These are phyloP conservation scores for Condylura cristata DNA, from an alignment of 2,113 vertebrate species.

Conservation along the genomic window DNA sequence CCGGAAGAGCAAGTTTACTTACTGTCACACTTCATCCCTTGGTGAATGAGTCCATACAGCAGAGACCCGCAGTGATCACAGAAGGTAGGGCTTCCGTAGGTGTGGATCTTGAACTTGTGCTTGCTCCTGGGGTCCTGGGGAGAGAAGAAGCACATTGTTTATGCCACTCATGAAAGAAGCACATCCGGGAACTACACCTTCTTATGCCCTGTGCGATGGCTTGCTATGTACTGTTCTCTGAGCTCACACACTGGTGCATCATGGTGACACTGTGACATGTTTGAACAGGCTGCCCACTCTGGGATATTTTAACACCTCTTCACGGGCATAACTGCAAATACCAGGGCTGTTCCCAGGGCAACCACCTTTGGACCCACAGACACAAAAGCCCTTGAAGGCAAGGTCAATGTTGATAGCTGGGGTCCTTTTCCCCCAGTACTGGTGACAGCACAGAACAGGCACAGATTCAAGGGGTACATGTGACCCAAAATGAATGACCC, in stretches of 20 bases:
- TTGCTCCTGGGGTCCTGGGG: conserved; percentile 97
- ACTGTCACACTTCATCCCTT: conserved; percentile 99
- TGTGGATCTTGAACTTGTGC: conserved; percentile 99
- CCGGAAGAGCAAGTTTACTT: conserved; percentile 81
- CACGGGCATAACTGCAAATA: not conserved
- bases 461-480: not conserved
- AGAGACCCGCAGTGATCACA: conserved; percentile 98
- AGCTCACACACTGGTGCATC: not conserved
- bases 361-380: not conserved
- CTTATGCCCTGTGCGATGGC: too few relatives aligned
- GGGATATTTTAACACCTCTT: not conserved
- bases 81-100: conserved; percentile 97
- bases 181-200: too few relatives aligned
- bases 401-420: accelerated
- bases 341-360: not conserved
- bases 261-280: not conserved
- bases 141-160: not conserved
- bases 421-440: accelerated
- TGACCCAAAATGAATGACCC: not conserved
- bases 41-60: conserved; percentile 97
- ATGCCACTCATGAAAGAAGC: not conserved
- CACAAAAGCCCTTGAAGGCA: accelerated
- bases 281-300: not conserved
- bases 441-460: too few relatives aligned
- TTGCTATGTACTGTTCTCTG: accelerated